Evolutionary conservation across 2,888 invertebrate species (phyloP), one percentile per base, ranked within the genome.

Genomic region (Drosophila rubida): DNA sequence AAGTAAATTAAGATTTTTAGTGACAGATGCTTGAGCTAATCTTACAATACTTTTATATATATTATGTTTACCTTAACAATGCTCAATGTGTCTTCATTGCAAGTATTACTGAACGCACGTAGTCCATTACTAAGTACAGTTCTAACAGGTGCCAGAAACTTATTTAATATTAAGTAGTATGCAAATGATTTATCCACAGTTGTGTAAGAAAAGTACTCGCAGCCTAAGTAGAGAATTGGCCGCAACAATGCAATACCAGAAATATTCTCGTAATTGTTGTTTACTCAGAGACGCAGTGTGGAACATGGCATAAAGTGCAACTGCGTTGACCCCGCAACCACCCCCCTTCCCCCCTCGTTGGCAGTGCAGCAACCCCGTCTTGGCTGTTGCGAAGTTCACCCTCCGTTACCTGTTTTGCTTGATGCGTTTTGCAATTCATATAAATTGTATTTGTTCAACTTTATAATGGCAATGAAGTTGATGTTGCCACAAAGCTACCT

Each of bases 391-490:
- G 6, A 45, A 50, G 30, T 45, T 57, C 19, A 48, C 22, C 46
- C 42, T 60, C 60, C 45, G 58, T 58, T 65, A 80, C 66, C 71
- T 73, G 62, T 66, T 70, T 70, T 53, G 62, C 23, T 53, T 67
- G 85, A 75, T 87, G 85, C 85, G 58, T 70, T 79, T 70, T 82
- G 69, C 74, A 77, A 69, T 79, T 73, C 86, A 82, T 79, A 82
- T 85, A 82, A 66, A 87, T 74, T 85, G 76, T 71, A 76, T 82
- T 82, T 87, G 85, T 74, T 76, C 51, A 82, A 82, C 87, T 82
- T 82, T 82, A 63, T 87, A 87, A 82, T 85, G 80, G 86, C 76
- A 79, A 82, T 82, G 63, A 79, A 82, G 82, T 82, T 85, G 79
- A 81, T 87, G 82, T 81, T 81, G 25, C 53, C 72, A 61, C 66